Evolutionary conservation across 1,140 invertebrate species (phyloP).

Genomic region (Ceratoteleas bidentatus): DNA sequence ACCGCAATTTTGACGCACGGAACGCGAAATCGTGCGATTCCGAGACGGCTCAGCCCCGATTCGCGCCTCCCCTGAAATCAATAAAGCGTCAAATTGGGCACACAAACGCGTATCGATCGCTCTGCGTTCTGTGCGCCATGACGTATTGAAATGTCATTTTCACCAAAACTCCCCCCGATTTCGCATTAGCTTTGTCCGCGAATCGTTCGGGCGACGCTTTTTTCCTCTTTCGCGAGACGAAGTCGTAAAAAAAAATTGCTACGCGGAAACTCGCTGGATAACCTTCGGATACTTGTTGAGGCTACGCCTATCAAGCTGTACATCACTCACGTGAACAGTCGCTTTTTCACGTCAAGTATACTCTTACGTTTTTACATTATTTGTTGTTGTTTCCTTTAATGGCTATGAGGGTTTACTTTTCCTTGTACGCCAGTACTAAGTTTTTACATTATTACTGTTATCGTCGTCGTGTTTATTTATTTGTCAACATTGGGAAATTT

Average conservation of each 20-base stretch:
- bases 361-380: not conserved
- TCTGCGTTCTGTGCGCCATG: constrained; percentile 73
- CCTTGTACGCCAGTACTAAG: no score
- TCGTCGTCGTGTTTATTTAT: not conserved
- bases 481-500: not conserved
- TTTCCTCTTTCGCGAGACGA: no score
- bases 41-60: not conserved
- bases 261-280: no score
- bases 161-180: not conserved
- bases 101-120: constrained; percentile 66
- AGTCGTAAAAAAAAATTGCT: not conserved
- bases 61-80: not conserved
- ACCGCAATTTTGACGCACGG: not conserved
- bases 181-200: not conserved
- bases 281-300: not conserved
- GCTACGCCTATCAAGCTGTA: not conserved
- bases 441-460: not conserved
- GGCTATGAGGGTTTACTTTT: no score
- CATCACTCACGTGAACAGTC: constrained; percentile 2
- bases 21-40: not conserved
- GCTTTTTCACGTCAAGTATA: not conserved
- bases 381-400: no score
- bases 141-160: constrained; percentile 58
- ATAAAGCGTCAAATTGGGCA: constrained; percentile 16
- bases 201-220: no score